Percentiles rank a stretch among this genome's conserved stretches.
Conservation (phyloP, 2,797 vertebrate genomes). For the Iguana delicatissima region DNA sequence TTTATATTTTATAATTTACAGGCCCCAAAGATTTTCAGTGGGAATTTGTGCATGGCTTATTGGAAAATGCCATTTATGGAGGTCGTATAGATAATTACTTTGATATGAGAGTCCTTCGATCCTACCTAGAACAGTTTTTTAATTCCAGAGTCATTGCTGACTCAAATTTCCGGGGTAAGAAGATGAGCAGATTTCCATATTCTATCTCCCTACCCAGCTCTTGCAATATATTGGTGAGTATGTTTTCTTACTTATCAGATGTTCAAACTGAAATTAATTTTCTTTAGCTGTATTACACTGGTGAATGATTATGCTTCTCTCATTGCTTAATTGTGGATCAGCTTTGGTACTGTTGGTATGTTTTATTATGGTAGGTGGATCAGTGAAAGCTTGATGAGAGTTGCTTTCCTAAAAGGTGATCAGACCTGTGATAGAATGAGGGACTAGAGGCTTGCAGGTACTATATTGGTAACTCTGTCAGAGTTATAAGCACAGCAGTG, state of each 20-base stretch:
- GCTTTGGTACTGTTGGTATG: background rate
- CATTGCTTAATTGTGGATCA: slow-evolving; percentile 10
- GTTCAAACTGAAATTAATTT: slow-evolving; percentile 8
- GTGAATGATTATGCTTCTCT: slow-evolving; percentile 2
- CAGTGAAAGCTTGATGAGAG: slow-evolving; percentile 6
- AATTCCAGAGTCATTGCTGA: slow-evolving; percentile 82
- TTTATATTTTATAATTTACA: slow-evolving; percentile 71
- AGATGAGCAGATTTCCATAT: slow-evolving; percentile 82
- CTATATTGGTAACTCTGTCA: background rate
- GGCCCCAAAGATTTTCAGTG: slow-evolving; percentile 90
- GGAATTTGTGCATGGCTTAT: slow-evolving; percentile 93
- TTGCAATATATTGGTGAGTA: slow-evolving; percentile 91
- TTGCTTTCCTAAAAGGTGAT: too few species aligned
- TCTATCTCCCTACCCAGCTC: slow-evolving; percentile 90
- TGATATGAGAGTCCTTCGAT: slow-evolving; percentile 93
- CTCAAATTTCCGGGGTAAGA: slow-evolving; percentile 80
- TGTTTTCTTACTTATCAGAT: slow-evolving; percentile 1
- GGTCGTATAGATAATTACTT: slow-evolving; percentile 94
- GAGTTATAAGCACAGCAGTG: background rate
- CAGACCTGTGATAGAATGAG: background rate
- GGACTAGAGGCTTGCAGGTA: background rate
- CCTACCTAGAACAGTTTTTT: slow-evolving; percentile 95
- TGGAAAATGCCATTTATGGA: slow-evolving; percentile 96
- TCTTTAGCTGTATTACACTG: slow-evolving; percentile 39
- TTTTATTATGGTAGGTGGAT: background rate